Base-by-base conservation (phyloP, 1,140 invertebrate species). In the Helicoverpa armigera region DNA sequence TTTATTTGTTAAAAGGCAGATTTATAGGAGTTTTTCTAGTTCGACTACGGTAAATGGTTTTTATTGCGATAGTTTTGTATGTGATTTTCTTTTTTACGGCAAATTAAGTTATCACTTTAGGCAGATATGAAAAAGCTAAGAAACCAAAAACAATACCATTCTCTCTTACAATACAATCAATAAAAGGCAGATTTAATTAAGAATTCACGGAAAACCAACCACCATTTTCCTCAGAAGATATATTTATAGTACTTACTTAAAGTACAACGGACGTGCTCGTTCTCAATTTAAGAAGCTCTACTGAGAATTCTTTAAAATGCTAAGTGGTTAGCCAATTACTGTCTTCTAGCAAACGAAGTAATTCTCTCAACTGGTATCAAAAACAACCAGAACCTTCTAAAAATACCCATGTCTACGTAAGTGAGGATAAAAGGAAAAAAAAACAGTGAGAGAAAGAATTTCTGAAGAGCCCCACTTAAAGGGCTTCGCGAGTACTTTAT, bases 401-500 rank as follows among this genome's bases (percentile, higher is more conserved):
- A 50, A 69, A 69, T 69, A 69, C 14, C 54, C 31, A 60, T 72
- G 18, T 56, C 50, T 16, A 69, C 11, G 13, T 69, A 67, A 67
- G 65, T 50, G n/a, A 50, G 60, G 12, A 60, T 74, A 13, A 43
- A 56, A 74, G 35, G 53, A 48, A 74, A 74, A 74, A 74, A 43
- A 74, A 74, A 16, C 31, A 56, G 31, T 60, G 54, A 16, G 31
- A 74, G 50, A 74, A 56, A 48, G 72, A 74, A 74, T 74, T 35
- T 74, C 35, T 58, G 72, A 48, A 58, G 54, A 74, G 58, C 11
- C 65, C 72, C 72, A 58, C 54, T 74, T 63, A 76, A 51, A 43
- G 48, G 13, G 43, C 58, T 76, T 14, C 74, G 12, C 13, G 35
- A 31, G 54, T 51, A 76, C 74, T 76, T 76, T 69, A 76, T 48